Percentiles rank a stretch among this genome's conserved stretches.
Evolutionary conservation across 2,113 vertebrate genomes (phyloP).

Genomic region (Zosterops hypoxanthus): DNA sequence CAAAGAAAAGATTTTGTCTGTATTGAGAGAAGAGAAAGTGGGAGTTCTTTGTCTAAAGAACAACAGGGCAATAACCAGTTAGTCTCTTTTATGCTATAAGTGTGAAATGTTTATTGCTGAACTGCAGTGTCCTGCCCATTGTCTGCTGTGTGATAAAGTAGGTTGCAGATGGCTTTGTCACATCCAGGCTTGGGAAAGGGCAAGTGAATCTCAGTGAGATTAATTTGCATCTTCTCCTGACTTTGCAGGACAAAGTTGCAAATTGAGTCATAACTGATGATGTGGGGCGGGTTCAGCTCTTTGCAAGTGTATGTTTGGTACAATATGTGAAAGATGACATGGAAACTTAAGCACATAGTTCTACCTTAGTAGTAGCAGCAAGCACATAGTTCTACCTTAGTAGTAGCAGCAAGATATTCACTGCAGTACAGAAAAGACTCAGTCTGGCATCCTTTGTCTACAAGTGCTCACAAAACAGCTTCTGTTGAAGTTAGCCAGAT

Average conservation of each 20-base stretch:
- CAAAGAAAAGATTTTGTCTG: background rate
- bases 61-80: slow-evolving; percentile 20
- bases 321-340: background rate
- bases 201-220: slow-evolving; percentile 2
- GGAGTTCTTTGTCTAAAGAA: slow-evolving; percentile 32
- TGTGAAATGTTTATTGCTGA: slow-evolving; percentile 48
- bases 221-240: background rate
- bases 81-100: slow-evolving; percentile 27
- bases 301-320: background rate
- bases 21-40: background rate
- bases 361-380: background rate
- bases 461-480: background rate
- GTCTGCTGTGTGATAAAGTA: slow-evolving; percentile 24
- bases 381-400: background rate
- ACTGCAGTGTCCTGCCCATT: background rate
- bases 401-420: background rate
- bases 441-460: background rate
- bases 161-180: slow-evolving; percentile 20
- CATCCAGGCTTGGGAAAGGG: background rate
- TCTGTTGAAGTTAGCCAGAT: background rate
- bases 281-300: background rate
- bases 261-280: background rate
- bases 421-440: background rate
- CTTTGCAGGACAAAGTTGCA: background rate
- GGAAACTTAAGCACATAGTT: background rate